Base-by-base conservation (phyloP, 2,888 invertebrate genomes). In the Eilema depressum region DNA sequence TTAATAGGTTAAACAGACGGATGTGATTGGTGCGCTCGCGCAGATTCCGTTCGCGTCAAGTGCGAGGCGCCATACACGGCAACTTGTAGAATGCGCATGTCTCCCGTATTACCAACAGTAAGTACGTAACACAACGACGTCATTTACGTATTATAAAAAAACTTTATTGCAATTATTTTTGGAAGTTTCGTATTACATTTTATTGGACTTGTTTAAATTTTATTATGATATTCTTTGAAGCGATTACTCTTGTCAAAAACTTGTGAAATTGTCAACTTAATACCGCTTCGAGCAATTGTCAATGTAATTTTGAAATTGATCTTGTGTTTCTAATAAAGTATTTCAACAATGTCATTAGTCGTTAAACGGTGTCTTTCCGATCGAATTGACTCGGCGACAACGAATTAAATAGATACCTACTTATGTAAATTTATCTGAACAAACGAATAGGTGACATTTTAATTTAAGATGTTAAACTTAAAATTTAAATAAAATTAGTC, bases 81-180 rank as follows among this genome's bases (percentile, higher is more conserved):
- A 91, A 88, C 90, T 79, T 77, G 93, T 93, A 93, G 93, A 93
- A 93, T 93, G 92, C 84, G 81, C 84, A 73, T 70, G 81, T 78
- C 77, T 84, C 86, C 84, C 59, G 66, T 57, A 47, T 66, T 87
- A 87, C 86, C 77, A 60, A 26, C 57, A 68, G 25, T 66, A 75
- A 68, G 25, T 66, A 75, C 77, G 75, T 78, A 82, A 82, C 73
- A 73, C 59, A 67, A 69, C 76, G 10, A 25, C 57, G 57, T 59
- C 26, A 59, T 59, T n/a, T n/a, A n/a, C n/a, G 2, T 25, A 26
- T 26, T 59, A 26, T n/a, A 75, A 77, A 73, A 75, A 75, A 75
- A 71, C 56, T n/a, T 68, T 69, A 76, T 56, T 66, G 74, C 75
- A 79, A 81, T 81, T 78, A 79, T 79, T 82, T 83, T 83, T 81